phyloP scores from a whole-genome alignment of 2,888 invertebrate genomes.

The Choreutis nemorana region DNA sequence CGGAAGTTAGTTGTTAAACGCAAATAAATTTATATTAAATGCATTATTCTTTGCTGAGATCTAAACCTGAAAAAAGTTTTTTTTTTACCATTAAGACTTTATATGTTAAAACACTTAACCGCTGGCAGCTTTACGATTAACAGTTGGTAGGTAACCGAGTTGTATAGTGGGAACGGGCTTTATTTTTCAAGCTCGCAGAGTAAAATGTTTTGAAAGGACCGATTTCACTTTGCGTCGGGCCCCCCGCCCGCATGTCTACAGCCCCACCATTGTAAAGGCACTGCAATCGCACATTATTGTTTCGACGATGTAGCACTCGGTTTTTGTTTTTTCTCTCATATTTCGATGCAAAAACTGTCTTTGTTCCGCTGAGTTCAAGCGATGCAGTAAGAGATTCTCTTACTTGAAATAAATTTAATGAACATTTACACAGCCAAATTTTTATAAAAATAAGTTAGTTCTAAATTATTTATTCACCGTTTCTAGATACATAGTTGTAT shows the following conservation, averaged over 20 bases:
- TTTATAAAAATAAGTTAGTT: neutral
- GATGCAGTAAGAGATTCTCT: slow-evolving; percentile 55
- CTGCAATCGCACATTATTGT: slow-evolving; percentile 62
- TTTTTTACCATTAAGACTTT: no score
- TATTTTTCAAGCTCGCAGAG: slow-evolving; percentile 48
- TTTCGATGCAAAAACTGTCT: slow-evolving; percentile 50
- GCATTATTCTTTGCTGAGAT: no score
- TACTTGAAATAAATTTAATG: no score
- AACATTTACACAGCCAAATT: no score
- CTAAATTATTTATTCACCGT: slow-evolving; percentile 1
- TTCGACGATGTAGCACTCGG: slow-evolving; percentile 43
- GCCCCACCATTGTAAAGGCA: slow-evolving; percentile 42
- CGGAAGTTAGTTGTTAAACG: no score
- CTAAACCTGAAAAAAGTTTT: no score
- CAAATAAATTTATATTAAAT: no score
- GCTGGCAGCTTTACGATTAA: no score
- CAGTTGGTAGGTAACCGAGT: no score
- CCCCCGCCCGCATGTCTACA: slow-evolving; percentile 39
- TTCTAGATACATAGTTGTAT: slow-evolving; percentile 1
- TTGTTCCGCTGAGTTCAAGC: slow-evolving; percentile 48
- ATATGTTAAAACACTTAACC: no score
- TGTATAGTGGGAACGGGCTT: slow-evolving; percentile 43
- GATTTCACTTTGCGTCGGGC: slow-evolving; percentile 52
- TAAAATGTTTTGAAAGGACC: slow-evolving; percentile 64
- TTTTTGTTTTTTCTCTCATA: slow-evolving; percentile 53